These are phyloP conservation scores for Goniozus legneri DNA, from an alignment of 1,140 invertebrate species.

Conservation along the genomic window DNA sequence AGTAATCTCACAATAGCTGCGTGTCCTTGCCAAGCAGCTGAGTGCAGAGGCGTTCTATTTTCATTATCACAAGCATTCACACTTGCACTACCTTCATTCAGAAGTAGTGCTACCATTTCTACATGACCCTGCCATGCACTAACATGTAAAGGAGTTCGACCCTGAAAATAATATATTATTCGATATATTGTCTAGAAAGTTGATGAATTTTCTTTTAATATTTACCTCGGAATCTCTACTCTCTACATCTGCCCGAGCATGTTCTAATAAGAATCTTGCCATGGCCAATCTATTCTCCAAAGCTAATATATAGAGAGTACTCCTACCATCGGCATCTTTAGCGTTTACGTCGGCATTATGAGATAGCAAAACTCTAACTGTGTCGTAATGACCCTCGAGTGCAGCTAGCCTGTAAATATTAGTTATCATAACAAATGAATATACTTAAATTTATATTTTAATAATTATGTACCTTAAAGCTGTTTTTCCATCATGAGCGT, in stretches of 20 bases:
- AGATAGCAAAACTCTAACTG: slow-evolving; percentile 69
- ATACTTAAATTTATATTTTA: slow-evolving; percentile 1
- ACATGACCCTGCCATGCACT: slow-evolving; percentile 90
- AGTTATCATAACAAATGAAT: slow-evolving; percentile 3
- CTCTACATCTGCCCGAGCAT: slow-evolving; percentile 78
- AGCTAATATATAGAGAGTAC: slow-evolving; percentile 87
- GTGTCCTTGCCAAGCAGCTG: slow-evolving; percentile 94
- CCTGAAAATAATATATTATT: slow-evolving; percentile 48
- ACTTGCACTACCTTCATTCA: slow-evolving; percentile 73
- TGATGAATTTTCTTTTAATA: slow-evolving; percentile 13
- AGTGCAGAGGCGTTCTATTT: slow-evolving; percentile 84
- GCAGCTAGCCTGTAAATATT: slow-evolving; percentile 67
- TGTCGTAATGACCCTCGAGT: slow-evolving; percentile 81
- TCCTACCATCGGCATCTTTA: slow-evolving; percentile 87
- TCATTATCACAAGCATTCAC: slow-evolving; percentile 90
- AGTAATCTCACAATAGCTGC: slow-evolving; percentile 78
- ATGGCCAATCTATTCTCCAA: slow-evolving; percentile 85
- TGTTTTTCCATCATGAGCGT: slow-evolving; percentile 91
- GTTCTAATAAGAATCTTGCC: slow-evolving; percentile 76
- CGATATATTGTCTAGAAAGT: not conserved
- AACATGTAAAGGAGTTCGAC: slow-evolving; percentile 87
- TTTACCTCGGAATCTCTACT: slow-evolving; percentile 82
- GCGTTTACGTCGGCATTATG: slow-evolving; percentile 85
- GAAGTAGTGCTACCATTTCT: slow-evolving; percentile 83
- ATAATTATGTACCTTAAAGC: slow-evolving; percentile 67